phyloP scores from a whole-genome alignment of 2,888 invertebrate genomes.

The Cephonodes hylas region DNA sequence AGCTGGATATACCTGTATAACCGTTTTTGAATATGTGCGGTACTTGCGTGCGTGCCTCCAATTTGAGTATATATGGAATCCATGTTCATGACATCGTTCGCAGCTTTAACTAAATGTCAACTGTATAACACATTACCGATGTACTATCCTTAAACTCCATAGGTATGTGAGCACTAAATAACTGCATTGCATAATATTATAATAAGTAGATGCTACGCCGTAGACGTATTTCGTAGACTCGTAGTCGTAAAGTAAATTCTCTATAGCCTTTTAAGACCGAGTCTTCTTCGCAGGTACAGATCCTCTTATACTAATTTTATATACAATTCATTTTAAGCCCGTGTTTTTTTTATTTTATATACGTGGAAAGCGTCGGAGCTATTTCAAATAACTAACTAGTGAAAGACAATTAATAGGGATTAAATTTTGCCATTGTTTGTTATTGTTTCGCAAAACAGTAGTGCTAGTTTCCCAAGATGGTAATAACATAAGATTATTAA shows the following conservation, averaged over 20 bases:
- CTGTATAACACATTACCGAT: background rate
- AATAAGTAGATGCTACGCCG: slow-evolving; percentile 4
- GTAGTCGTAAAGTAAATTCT: slow-evolving; percentile 2
- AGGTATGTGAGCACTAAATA: background rate
- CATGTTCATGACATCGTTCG: background rate
- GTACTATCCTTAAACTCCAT: background rate
- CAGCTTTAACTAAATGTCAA: background rate
- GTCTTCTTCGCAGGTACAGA: background rate
- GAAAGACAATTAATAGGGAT: background rate
- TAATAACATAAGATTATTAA: background rate
- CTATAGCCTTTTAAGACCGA: background rate
- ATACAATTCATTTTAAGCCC: background rate
- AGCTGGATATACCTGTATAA: slow-evolving; percentile 6
- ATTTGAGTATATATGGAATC: slow-evolving; percentile 1
- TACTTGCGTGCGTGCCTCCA: slow-evolving; percentile 22
- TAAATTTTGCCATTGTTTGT: background rate
- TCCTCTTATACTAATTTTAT: background rate
- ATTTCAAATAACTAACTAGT: background rate
- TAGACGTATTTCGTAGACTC: slow-evolving; percentile 5
- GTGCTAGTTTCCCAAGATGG: background rate
- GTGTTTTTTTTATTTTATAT: background rate
- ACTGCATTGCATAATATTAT: background rate
- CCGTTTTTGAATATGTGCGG: slow-evolving; percentile 12
- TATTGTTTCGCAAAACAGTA: background rate
- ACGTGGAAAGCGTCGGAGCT: background rate